Base-by-base conservation (phyloP, 2,888 invertebrate species). In the Amaurobius ferox region DNA sequence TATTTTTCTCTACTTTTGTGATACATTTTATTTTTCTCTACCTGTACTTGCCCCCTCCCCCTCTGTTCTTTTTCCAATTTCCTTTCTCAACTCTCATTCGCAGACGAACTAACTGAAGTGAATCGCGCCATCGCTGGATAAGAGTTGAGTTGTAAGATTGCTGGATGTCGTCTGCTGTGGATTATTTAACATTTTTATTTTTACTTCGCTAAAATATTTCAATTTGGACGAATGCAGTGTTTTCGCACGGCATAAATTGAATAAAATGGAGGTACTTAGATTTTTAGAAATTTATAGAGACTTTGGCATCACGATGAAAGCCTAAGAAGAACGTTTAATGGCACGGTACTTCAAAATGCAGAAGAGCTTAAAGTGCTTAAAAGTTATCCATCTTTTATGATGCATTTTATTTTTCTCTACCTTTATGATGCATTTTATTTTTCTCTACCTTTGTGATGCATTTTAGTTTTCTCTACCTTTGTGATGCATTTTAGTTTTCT, bases 191-290 rank as follows among this genome's bases (percentile, higher is more conserved):
- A 44, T 70, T 70, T 26, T 35, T 44, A 40, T 44, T 40, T 29
- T 44, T 64, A 11, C 48, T 70, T 44, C 44, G 13, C 70, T 29
- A 29, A 44, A 70, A 44, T 70, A 70, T 70, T 70, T 70, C 44
- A 44, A 39, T 70, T 44, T 39, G 67, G 30, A 16, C 23, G 11
- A 28, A 30, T 29, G 64, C n/a, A 29, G 30, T 64, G 30, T 64
- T 64, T 64, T 64, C 64, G 28, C 23, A 39, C 67, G 23, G 23
- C 39, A 19, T 26, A 44, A 70, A 70, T 70, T 70, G 70, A 70
- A 70, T 70, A 29, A 28, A 70, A 70, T 26, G 39, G n/a, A 39
- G 28, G 44, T 70, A 70, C 44, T 70, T 70, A 70, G 70, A 70
- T 70, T 70, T 70, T 30, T 29, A 11, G 40, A 70, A 70, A 70